A percentile compares a stretch with the other conserved stretches of the same genome.
Evolutionary conservation across 2,888 invertebrate genomes (phyloP).

Genomic region (Prosapia bicincta): DNA sequence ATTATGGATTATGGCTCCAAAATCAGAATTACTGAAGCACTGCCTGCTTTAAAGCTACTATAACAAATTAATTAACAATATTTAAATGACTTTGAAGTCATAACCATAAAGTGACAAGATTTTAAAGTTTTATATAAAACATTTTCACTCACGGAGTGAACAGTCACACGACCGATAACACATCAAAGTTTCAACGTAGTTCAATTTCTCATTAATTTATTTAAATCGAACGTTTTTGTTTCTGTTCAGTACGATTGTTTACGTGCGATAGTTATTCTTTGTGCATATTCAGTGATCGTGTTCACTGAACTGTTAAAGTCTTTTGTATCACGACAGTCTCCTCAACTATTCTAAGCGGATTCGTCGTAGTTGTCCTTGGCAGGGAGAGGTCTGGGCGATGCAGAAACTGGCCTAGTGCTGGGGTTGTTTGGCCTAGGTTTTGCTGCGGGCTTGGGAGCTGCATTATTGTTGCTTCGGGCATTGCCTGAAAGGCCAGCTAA

Average conservation of each 20-base stretch:
- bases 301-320: not conserved
- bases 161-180: not conserved
- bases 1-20: not conserved
- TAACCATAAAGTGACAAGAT: conserved; percentile 1
- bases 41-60: not conserved
- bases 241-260: not conserved
- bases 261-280: not conserved
- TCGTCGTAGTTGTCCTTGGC: conserved; percentile 33
- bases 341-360: conserved; percentile 21
- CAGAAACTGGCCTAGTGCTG: conserved; percentile 47
- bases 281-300: not conserved
- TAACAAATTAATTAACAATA: conserved; percentile 7
- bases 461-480: conserved; percentile 46
- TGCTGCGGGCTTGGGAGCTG: conserved; percentile 47
- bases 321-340: conserved; percentile 16
- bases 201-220: not conserved
- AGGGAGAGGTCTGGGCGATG: conserved; percentile 40
- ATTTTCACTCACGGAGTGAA: not conserved
- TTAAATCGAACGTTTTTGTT: not conserved
- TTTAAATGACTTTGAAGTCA: conserved; percentile 14
- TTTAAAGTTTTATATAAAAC: not conserved
- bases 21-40: not conserved
- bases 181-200: not conserved
- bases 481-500: conserved; percentile 72
- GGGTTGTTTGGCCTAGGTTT: conserved; percentile 41